A percentile compares a stretch with the other conserved stretches of the same genome.
Conservation (phyloP, 2,113 vertebrate genomes). For the Tetrax tetrax region DNA sequence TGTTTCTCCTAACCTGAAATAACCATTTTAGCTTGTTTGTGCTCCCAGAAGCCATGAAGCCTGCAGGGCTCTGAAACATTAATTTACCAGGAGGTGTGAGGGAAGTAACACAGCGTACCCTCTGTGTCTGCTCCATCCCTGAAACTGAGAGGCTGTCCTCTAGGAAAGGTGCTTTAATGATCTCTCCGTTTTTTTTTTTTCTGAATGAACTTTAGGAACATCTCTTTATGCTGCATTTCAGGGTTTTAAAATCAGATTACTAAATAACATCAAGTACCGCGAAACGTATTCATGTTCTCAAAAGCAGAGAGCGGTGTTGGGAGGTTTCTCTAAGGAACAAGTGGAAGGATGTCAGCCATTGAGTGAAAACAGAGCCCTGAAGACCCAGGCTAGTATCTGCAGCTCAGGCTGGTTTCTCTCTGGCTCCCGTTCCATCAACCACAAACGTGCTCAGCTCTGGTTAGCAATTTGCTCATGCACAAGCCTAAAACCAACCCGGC, state of each 20-base stretch:
- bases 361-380: background rate
- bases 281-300: background rate
- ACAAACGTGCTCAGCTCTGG: background rate
- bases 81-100: constrained; percentile 43
- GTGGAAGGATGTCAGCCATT: background rate
- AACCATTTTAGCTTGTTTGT: background rate
- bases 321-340: background rate
- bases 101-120: background rate
- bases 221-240: background rate
- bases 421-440: background rate
- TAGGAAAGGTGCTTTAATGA: background rate
- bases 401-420: background rate
- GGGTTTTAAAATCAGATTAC: background rate
- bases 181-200: background rate
- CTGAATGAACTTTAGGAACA: background rate
- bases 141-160: background rate
- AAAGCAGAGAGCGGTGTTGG: background rate
- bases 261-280: background rate
- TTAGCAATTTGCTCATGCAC: background rate
- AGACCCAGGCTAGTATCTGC: background rate
- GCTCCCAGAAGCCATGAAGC: constrained; percentile 30
- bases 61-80: background rate
- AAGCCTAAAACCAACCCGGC: background rate
- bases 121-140: background rate
- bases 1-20: constrained; percentile 10